Percentiles rank a stretch among this genome's conserved stretches.
Evolutionary conservation across 2,113 vertebrate genomes (phyloP).

Genomic region (Cryptomyrus ogoouensis): DNA sequence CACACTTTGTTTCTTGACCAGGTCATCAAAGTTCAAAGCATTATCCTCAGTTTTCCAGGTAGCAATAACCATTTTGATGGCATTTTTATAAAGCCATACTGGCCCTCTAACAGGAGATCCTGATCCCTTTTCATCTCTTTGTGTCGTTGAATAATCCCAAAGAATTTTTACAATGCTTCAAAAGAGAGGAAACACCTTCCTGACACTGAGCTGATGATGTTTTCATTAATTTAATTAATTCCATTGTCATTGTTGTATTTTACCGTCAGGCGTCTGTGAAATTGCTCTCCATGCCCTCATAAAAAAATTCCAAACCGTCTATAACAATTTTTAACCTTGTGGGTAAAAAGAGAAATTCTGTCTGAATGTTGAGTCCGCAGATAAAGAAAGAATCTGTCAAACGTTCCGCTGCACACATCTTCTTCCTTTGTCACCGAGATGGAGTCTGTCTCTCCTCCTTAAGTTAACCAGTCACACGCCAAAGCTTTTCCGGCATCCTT

Average conservation of each 20-base stretch:
- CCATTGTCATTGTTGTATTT: background rate
- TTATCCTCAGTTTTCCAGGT: background rate
- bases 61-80: background rate
- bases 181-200: background rate
- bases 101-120: background rate
- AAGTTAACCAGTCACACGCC: background rate
- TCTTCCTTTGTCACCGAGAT: background rate
- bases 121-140: background rate
- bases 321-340: background rate
- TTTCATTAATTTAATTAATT: slow-evolving; percentile 2
- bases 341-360: background rate
- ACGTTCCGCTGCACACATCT: background rate
- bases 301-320: background rate
- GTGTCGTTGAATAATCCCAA: background rate
- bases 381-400: background rate
- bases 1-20: background rate
- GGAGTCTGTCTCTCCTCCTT: background rate
- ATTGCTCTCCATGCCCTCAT: background rate
- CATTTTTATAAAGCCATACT: background rate
- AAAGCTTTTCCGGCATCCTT: background rate
- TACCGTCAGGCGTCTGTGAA: background rate
- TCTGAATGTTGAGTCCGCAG: background rate
- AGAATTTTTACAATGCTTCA: background rate
- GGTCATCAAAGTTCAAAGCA: background rate
- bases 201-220: background rate